Evolutionary conservation across 2,797 vertebrate genomes (phyloP), one percentile per base, ranked within the genome.

Genomic region (Leptodactylus fallax): DNA sequence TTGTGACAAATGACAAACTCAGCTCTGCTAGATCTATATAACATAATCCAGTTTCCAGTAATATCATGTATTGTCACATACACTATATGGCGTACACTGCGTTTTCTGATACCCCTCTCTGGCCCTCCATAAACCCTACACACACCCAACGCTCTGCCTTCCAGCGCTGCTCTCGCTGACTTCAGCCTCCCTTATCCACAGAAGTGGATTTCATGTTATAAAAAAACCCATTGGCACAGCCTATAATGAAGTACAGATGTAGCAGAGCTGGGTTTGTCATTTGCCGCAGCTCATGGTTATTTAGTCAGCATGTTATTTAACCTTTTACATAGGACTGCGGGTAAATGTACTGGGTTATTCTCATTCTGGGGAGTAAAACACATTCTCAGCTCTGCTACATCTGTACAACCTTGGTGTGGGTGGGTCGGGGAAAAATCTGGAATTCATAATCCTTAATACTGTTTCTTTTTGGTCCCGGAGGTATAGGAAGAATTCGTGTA

Each of bases 371-470:
- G 16, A 45, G 10, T 9, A 4, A 14, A 25, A 13, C 5, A 69
- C 65, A 36, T 0, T 58, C 17, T 71, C 49, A 49, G 71, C 63
- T 69, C 67, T 72, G 71, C 51, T 51, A 69, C n/a, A 16, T 53
- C 49, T 23, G 1, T 63, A 47, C 53, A 58, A 25, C 61, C 82
- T 27, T 19, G 10, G 67, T 56, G 65, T 45, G 87, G 87, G 83
- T 82, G 87, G 83, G 79, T 51, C 79, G 3, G 3, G 58, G 69
- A 27, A 36, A 86, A 81, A 89, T 86, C 83, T 86, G 87, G 87
- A 86, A 89, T 74, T 85, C 71, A 83, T 89, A 78, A 89, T 56
- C 55, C 79, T 60, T 14, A 63, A 56, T 49, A 56, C n/a, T 11
- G 69, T 61, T 49, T 56, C 79, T 76, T n/a, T 74, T 74, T 47